phyloP scores from a whole-genome alignment of 2,888 invertebrate genomes.

The Tricholauxania praeusta region DNA sequence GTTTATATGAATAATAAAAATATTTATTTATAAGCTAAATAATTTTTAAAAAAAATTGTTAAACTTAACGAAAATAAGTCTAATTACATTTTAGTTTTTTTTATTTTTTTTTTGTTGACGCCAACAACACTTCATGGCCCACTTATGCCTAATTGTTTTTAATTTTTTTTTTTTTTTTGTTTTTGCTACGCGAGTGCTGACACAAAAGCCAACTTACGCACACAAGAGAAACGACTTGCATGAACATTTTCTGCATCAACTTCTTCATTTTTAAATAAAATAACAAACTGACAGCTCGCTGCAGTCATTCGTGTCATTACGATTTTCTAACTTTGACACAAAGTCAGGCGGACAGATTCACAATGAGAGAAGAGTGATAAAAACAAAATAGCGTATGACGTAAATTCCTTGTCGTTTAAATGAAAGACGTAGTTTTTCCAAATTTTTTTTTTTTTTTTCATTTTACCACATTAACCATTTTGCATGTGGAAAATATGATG shows the following conservation, averaged over 20 bases:
- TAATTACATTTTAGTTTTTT: too few relatives aligned
- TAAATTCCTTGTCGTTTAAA: conserved; percentile 5
- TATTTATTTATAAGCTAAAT: too few relatives aligned
- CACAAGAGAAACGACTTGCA: too few relatives aligned
- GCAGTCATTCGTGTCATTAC: conserved; percentile 45
- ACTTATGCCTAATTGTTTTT: conserved; percentile 19
- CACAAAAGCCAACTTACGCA: neutral
- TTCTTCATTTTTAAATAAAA: conserved; percentile 22
- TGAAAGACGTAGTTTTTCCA: neutral
- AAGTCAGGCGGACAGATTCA: neutral
- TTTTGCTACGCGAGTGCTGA: neutral
- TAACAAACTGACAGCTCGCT: conserved; percentile 47
- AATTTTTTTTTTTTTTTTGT: conserved; percentile 4
- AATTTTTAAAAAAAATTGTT: too few relatives aligned
- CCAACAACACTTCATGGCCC: conserved; percentile 29
- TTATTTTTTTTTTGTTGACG: neutral
- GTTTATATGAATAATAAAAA: too few relatives aligned
- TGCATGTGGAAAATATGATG: neutral
- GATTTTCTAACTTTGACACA: neutral
- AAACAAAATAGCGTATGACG: neutral
- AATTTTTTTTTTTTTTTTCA: neutral
- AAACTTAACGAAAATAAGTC: too few relatives aligned
- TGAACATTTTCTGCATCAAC: neutral
- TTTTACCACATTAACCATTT: neutral
- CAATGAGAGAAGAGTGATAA: neutral